Evolutionary conservation across 1,140 invertebrate genomes (phyloP).

Genomic region (Adelges cooleyi): DNA sequence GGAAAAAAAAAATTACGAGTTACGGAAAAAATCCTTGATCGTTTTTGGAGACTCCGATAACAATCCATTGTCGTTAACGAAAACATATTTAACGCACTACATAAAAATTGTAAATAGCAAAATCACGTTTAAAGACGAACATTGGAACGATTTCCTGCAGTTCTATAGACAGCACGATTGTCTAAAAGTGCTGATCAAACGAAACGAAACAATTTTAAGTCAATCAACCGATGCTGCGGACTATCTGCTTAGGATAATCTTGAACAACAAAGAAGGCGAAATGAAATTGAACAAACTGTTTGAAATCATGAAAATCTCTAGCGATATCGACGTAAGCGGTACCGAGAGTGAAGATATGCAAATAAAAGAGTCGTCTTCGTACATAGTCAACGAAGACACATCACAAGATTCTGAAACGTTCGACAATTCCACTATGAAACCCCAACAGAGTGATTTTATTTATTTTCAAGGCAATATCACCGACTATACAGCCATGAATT

Average conservation of each 20-base stretch:
- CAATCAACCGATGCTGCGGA: neutral
- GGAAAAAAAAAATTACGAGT: neutral
- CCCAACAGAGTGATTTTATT: too few species aligned
- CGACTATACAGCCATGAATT: neutral
- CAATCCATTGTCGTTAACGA: neutral
- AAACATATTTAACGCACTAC: constrained; percentile 2
- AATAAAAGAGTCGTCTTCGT: neutral
- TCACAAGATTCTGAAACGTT: too few species aligned
- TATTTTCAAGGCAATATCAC: neutral
- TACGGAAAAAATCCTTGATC: neutral
- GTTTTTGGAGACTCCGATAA: neutral
- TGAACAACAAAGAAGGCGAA: neutral
- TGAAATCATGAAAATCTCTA: neutral
- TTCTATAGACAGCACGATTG: constrained; percentile 1
- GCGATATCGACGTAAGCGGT: neutral
- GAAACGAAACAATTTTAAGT: neutral
- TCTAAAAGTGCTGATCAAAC: neutral
- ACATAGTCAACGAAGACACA: too few species aligned
- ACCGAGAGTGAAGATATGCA: neutral
- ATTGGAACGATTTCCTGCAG: neutral
- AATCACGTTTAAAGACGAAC: neutral
- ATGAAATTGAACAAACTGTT: neutral
- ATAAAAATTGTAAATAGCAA: neutral
- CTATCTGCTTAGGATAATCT: neutral
- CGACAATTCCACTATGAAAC: too few species aligned